A percentile compares a stretch with the other conserved stretches of the same genome.
phyloP scores from a whole-genome alignment of 2,888 invertebrate species.

The Pomacea canaliculata region DNA sequence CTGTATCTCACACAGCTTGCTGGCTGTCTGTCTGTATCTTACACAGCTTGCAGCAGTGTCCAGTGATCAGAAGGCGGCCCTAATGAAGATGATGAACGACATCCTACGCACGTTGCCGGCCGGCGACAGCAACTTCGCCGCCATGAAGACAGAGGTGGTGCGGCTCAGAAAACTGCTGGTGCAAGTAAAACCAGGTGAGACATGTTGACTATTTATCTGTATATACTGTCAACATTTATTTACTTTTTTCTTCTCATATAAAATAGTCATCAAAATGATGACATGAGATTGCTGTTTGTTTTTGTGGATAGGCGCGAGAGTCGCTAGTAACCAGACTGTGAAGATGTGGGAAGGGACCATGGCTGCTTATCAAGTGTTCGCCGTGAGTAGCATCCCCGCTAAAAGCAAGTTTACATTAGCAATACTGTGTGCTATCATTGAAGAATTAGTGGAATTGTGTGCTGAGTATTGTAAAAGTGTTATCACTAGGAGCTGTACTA shows the following conservation, averaged over 20 bases:
- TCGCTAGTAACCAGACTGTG: slow-evolving; percentile 47
- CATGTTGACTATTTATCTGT: background rate
- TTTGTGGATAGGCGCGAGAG: slow-evolving; percentile 35
- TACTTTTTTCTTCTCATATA: too few species aligned
- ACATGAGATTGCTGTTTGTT: background rate
- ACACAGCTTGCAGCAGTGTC: slow-evolving; percentile 54
- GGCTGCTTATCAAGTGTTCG: slow-evolving; percentile 40
- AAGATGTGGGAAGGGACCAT: slow-evolving; percentile 53
- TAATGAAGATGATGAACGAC: slow-evolving; percentile 58
- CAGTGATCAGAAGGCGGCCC: slow-evolving; percentile 53
- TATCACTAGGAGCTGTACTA: too few species aligned
- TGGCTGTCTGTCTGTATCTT: too few species aligned
- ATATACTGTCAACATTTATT: too few species aligned
- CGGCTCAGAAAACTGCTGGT: slow-evolving; percentile 56
- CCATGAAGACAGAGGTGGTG: slow-evolving; percentile 42
- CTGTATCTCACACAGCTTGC: too few species aligned
- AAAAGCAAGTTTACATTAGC: background rate
- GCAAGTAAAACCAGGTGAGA: slow-evolving; percentile 52
- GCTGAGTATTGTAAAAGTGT: too few species aligned
- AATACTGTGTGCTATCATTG: too few species aligned
- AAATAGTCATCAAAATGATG: too few species aligned
- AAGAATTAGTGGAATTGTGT: too few species aligned
- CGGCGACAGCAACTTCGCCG: slow-evolving; percentile 24
- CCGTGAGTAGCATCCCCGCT: slow-evolving; percentile 34
- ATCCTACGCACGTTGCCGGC: slow-evolving; percentile 48